Evolutionary conservation across 2,113 vertebrate species (phyloP).

Genomic region (Sceloporus tristichus): DNA sequence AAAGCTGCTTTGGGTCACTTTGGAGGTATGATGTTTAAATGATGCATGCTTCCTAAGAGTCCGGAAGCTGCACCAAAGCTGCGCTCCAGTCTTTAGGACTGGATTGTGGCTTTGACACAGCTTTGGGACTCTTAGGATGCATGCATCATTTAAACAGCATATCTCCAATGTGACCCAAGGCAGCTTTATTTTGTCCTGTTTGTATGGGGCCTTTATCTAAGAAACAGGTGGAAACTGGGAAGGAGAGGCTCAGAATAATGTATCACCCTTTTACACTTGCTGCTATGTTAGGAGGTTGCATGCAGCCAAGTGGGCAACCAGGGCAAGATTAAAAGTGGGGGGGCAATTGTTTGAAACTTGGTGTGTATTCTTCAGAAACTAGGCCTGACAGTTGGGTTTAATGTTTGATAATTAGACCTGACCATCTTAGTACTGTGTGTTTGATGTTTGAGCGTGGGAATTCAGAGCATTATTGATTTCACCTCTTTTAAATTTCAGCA

Average conservation of each 20-base stretch:
- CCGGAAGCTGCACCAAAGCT: too few species aligned
- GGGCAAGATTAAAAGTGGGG: neutral
- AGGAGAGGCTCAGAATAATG: neutral
- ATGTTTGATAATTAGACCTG: constrained; percentile 30
- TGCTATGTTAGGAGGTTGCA: neutral
- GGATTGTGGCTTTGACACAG: too few species aligned
- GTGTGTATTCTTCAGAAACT: constrained; percentile 19
- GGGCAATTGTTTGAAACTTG: neutral
- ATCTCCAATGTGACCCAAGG: too few species aligned
- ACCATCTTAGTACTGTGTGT: constrained; percentile 49
- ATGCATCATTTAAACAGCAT: too few species aligned
- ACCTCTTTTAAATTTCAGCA: constrained; percentile 77
- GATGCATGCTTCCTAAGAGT: too few species aligned
- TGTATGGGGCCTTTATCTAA: neutral
- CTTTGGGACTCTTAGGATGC: too few species aligned
- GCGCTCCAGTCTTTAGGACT: too few species aligned
- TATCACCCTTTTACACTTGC: accelerated
- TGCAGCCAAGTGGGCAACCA: neutral
- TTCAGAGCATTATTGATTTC: constrained; percentile 72
- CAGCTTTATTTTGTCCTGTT: too few species aligned
- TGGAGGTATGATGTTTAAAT: too few species aligned
- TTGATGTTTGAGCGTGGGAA: constrained; percentile 53
- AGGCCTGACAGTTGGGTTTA: neutral
- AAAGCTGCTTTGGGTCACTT: too few species aligned
- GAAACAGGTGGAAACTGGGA: neutral